These are phyloP conservation scores for Arnoldichthys spilopterus DNA, from an alignment of 2,797 vertebrate genomes.

Conservation along the genomic window DNA sequence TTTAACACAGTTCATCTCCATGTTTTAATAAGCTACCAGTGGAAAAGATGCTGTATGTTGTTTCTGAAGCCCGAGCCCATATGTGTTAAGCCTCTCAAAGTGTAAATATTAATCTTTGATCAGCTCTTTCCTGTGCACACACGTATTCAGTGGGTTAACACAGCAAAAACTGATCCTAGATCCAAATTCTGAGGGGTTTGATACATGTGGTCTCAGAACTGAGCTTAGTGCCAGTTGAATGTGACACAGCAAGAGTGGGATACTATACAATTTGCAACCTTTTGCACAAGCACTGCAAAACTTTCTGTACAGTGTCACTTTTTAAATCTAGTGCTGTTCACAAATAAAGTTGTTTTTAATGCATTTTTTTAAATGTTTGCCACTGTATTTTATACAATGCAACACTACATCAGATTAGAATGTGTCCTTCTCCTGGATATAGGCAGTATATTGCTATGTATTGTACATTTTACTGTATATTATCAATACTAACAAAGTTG, in stretches of 20 bases:
- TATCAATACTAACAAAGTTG: conserved; percentile 75
- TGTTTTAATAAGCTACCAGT: conserved; percentile 24
- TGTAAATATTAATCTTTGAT: background rate
- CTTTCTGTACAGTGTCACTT: conserved; percentile 78
- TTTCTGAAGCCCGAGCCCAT: conserved; percentile 9
- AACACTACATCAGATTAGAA: conserved; percentile 87
- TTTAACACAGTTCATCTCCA: background rate
- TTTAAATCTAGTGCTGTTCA: conserved; percentile 83
- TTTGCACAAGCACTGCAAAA: conserved; percentile 82
- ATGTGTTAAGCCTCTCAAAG: conserved; percentile 12
- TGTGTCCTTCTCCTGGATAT: conserved; percentile 81
- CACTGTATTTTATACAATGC: conserved; percentile 89
- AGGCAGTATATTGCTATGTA: conserved; percentile 75
- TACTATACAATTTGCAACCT: conserved; percentile 75
- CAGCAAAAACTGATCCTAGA: conserved; percentile 5
- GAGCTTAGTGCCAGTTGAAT: conserved; percentile 24
- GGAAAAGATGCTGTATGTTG: conserved; percentile 11
- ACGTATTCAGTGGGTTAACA: no score
- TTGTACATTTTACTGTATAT: conserved; percentile 63
- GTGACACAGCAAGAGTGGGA: conserved; percentile 47
- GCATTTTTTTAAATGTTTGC: conserved; percentile 83
- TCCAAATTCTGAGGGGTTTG: background rate
- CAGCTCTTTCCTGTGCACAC: background rate
- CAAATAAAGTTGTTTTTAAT: conserved; percentile 78
- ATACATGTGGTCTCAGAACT: conserved; percentile 15